Base-by-base conservation (phyloP, 2,888 invertebrate species). In the Dynastes hyllus region DNA sequence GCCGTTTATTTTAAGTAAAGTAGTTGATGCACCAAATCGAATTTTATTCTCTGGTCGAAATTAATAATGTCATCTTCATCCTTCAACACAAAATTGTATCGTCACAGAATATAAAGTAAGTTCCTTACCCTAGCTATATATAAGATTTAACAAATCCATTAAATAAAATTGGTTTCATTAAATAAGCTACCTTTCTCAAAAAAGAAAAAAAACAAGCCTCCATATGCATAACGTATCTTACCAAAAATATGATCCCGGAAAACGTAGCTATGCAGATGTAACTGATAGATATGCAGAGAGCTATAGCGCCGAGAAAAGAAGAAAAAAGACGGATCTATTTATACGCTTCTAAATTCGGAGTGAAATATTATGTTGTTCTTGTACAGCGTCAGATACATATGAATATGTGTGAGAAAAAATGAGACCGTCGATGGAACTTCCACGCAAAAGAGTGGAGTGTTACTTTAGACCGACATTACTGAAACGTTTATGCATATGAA, bases 261-360 rank as follows among this genome's bases (percentile, higher is more conserved):
- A 61, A 73, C 58, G 73, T 73, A 58, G 40, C 61, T 73, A 45
- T 22, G 61, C 73, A 73, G 61, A 73, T 73, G 73, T 73, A 73
- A 73, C 73, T 73, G 73, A 73, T 73, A 73, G 61, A 73, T 73
- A 73, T 53, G 73, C 73, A 37, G 11, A 61, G 73, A 53, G 55
- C 55, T 55, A 51, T 58, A 61, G 27, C 73, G 73, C 40, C 22
- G 73, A 58, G 61, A 73, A 70, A 70, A 70, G 70, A 63, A 70
- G 63, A 78, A 65, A 78, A 78, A 78, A 73, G 29, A 71, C 53
- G 65, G 61, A 53, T 78, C 78, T 78, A 70, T 78, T 78, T 70
- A 78, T 78, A 70, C 45, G 65, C 70, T 78, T 78, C 70, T 78
- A 78, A 78, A 78, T 78, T 78, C 70, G 73, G 71, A 61, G 65